Evolutionary conservation across 2,888 invertebrate genomes (phyloP).

Genomic region (Melangyna quadrimaculata): DNA sequence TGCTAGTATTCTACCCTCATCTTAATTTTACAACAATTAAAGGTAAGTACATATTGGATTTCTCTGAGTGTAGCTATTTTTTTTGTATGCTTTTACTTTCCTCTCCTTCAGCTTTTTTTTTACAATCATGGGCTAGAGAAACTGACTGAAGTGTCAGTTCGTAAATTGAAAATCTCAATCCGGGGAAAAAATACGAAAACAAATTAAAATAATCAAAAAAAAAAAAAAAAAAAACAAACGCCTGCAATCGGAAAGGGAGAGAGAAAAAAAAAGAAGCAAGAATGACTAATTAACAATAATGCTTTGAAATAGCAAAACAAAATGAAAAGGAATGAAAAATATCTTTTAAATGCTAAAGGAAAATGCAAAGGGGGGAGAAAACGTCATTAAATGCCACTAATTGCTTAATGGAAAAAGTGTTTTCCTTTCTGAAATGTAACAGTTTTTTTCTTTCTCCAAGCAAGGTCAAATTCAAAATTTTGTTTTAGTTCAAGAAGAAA

Average conservation of each 20-base stretch:
- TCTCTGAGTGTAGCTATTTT: background rate
- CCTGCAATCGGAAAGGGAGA: slow-evolving; percentile 19
- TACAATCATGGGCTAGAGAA: background rate
- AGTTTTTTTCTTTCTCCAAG: background rate
- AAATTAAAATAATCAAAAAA: slow-evolving; percentile 3
- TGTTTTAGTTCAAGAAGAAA: background rate
- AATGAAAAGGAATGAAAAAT: background rate
- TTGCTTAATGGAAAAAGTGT: slow-evolving; percentile 49
- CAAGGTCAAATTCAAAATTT: slow-evolving; percentile 5
- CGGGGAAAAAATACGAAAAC: background rate
- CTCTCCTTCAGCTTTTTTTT: background rate
- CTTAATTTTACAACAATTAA: too few relatives aligned
- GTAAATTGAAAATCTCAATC: slow-evolving; percentile 15
- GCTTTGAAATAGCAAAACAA: background rate
- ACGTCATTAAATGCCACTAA: slow-evolving; percentile 59
- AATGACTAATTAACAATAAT: slow-evolving; percentile 46
- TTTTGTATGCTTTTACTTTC: slow-evolving; percentile 4
- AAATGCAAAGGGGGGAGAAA: background rate
- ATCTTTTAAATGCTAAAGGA: background rate
- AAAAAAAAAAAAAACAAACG: background rate
- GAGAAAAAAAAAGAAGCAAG: slow-evolving; percentile 2
- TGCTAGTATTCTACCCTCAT: too few relatives aligned
- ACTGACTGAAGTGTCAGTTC: background rate
- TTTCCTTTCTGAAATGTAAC: slow-evolving; percentile 33
- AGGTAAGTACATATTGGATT: too few relatives aligned